Conservation (phyloP, 2,113 vertebrate species). For the Eleginops maclovinus region DNA sequence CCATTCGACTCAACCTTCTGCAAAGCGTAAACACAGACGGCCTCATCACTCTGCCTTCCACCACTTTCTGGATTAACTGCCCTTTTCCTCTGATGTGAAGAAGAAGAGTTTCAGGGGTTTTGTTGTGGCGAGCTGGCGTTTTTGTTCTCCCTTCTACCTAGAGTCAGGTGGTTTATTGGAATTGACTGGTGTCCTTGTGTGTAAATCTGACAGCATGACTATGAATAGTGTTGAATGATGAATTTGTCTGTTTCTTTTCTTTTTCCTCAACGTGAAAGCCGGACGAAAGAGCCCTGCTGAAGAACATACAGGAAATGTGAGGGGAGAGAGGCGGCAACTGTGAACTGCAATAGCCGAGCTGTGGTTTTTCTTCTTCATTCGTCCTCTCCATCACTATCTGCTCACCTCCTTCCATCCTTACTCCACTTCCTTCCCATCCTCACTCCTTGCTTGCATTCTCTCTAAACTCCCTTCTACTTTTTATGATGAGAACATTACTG, state of each 20-base stretch:
- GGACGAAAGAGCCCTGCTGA: not conserved
- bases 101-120: not conserved
- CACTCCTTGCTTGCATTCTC: not conserved
- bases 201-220: constrained; percentile 64
- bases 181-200: constrained; percentile 59
- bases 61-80: constrained; percentile 12
- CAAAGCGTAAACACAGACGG: constrained; percentile 1
- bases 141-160: not conserved
- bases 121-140: not conserved
- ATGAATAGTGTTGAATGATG: constrained; percentile 59
- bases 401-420: not conserved
- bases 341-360: constrained; percentile 36
- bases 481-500: not conserved
- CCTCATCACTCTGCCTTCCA: constrained; percentile 7
- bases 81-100: constrained; percentile 42
- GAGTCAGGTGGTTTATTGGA: constrained; percentile 39
- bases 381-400: not conserved
- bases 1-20: constrained; percentile 37
- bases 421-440: not conserved
- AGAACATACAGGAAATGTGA: not conserved
- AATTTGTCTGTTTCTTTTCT: constrained; percentile 38
- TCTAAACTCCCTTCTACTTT: not conserved
- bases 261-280: constrained; percentile 25
- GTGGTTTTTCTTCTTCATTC: constrained; percentile 8
- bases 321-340: constrained; percentile 7